These are phyloP conservation scores for Apoda limacodes DNA, from an alignment of 2,888 invertebrate genomes.

Conservation along the genomic window DNA sequence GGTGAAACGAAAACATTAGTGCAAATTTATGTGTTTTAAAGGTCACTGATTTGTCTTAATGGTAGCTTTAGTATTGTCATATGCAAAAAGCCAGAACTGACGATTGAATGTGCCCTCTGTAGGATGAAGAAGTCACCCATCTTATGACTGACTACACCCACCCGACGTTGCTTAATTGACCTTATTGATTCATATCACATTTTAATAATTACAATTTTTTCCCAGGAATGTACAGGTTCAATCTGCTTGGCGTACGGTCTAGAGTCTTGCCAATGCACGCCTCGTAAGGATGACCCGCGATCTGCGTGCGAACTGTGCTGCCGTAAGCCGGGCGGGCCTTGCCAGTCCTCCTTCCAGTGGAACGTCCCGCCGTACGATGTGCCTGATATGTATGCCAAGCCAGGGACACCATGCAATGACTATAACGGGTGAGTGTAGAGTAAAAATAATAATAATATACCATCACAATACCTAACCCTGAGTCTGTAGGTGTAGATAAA, in stretches of 20 bases:
- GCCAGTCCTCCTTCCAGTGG: conserved; percentile 92
- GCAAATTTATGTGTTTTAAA: no score
- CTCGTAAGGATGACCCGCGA: conserved; percentile 82
- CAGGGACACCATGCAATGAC: conserved; percentile 94
- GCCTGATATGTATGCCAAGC: conserved; percentile 93
- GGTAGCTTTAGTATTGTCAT: no score
- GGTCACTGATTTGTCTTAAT: no score
- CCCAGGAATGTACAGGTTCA: conserved; percentile 95
- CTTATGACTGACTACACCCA: no score
- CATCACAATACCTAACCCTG: no score
- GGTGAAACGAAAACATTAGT: no score
- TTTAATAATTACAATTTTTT: conserved; percentile 14
- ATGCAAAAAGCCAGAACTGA: no score
- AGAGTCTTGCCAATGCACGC: conserved; percentile 94
- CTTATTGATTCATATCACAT: neutral
- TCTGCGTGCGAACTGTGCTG: conserved; percentile 96
- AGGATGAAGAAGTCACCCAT: no score
- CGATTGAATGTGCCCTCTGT: no score
- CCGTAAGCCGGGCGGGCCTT: conserved; percentile 84
- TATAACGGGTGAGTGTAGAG: conserved; percentile 78
- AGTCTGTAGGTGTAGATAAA: no score
- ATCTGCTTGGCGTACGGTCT: conserved; percentile 96
- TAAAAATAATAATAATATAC: no score
- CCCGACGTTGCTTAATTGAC: no score
- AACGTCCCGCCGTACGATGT: conserved; percentile 90